Base-by-base conservation (phyloP, 2,888 invertebrate genomes). In the Drosophila nigritarsus region DNA sequence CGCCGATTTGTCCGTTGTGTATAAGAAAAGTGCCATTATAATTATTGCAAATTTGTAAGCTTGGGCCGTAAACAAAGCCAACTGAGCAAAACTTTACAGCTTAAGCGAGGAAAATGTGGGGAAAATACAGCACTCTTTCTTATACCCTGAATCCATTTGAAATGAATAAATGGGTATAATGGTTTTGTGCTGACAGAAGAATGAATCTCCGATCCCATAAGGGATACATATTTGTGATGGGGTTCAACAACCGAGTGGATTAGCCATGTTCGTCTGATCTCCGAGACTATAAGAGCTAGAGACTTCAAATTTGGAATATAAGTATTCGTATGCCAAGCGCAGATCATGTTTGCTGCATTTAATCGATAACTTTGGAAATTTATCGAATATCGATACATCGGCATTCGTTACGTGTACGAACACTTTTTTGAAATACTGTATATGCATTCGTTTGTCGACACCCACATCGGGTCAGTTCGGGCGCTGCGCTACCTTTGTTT, bases 11-110 rank as follows among this genome's bases (percentile, higher is more conserved):
- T 1, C 24, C 15, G 20, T 5, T 42, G 42, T 20, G 20, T 0
- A 11, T 11, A 42, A 15, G 11, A 18, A 49, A 49, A 29, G 1
- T 27, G 1, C 1, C 24, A 49, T 27, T 54, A 18, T 20, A 15
- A 54, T 15, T 36, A 24, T 24, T 32, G 18, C 9, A 24, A 27
- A 18, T 27, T 36, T 15, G 18, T 13, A 6, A 9, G 13, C 20
- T 53, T 55, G 27, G 30, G 30, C 15, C 15, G 36, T 40, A 49
- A 61, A 34, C 27, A 40, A 32, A 32, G 32, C 24, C 20, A 58
- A 58, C 64, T 27, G 11, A 29, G 6, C 20, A 7, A 34, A 18
- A 34, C 20, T 20, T 20, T 36, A 8, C 3, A 7, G n/a, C 3
- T 59, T 15, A 2, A n/a, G 38, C 20, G 7, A 15, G 15, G 51